Evolutionary conservation across 2,888 invertebrate genomes (phyloP), one percentile per base, ranked within the genome.

Genomic region (Cactoblastis cactorum): DNA sequence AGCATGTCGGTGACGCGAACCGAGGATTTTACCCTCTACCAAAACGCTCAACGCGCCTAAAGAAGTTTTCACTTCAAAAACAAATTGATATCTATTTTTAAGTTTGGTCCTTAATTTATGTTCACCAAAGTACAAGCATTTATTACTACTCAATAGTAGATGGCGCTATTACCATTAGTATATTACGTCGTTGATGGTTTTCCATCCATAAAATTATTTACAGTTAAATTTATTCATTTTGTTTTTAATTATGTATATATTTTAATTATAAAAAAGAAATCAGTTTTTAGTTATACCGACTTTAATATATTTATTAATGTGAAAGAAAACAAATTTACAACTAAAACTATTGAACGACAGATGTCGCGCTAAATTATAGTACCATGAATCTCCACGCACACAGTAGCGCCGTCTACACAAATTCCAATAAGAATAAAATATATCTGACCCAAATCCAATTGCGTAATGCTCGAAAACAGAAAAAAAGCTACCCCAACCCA

Each of bases 391-490:
- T 39, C 68, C 74, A 51, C 14, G 1, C 39, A 9, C 49, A 11
- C 2, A 22, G 24, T 51, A 56, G 56, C 65, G 64, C 53, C 56
- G 53, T 49, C 53, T 18, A 49, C 53, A 57, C 53, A 59, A 55
- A 64, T 56, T 65, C 65, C 61, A 71, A 71, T 66, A 68, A 68
- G 65, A 63, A 50, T 49, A 56, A 48, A 12, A 63, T 65, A 54
- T 49, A 55, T 59, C 53, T 79, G 80, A 80, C 80, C 79, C 69
- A 79, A 78, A 77, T 81, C 69, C 77, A 77, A 78, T 77, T 78
- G 72, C 59, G 61, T 65, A 66, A 65, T 63, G 59, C 67, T 65
- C 54, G 57, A 60, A 77, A 68, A 77, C 73, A 73, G 50, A 57
- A 63, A 70, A 74, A 71, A 71, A 72, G 56, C 43, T 51, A 57